These are phyloP conservation scores for Cyprinella venusta DNA, from an alignment of 2,797 vertebrate genomes.

Conservation along the genomic window DNA sequence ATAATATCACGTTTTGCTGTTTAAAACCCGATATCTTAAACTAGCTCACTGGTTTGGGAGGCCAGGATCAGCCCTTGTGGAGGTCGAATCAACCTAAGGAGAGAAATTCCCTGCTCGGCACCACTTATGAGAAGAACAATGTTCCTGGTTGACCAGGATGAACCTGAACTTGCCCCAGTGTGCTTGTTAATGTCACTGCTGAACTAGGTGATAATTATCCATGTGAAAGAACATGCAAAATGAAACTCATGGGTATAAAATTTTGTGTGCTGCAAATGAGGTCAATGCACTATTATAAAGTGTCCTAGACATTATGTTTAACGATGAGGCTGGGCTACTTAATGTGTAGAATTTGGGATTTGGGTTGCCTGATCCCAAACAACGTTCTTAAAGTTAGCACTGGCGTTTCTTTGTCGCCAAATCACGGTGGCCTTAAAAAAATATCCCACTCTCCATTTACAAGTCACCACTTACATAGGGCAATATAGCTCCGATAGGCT, in stretches of 20 bases:
- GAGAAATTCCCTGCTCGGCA: slow-evolving; percentile 41
- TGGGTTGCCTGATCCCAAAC: background rate
- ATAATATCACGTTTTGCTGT: slow-evolving; percentile 66
- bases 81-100: slow-evolving; percentile 66
- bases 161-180: background rate
- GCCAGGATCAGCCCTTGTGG: slow-evolving; percentile 62
- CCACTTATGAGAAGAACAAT: background rate
- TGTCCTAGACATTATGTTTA: slow-evolving; percentile 23
- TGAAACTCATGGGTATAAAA: slow-evolving; percentile 25
- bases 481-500: slow-evolving; percentile 76
- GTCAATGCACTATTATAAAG: slow-evolving; percentile 25
- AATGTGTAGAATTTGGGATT: background rate
- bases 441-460: slow-evolving; percentile 71
- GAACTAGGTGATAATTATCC: slow-evolving; percentile 20
- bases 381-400: slow-evolving; percentile 8
- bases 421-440: slow-evolving; percentile 59
- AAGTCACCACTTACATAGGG: slow-evolving; percentile 73
- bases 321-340: slow-evolving; percentile 4
- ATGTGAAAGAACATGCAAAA: slow-evolving; percentile 32
- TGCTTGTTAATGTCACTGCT: slow-evolving; percentile 5
- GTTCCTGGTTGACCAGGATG: slow-evolving; percentile 10
- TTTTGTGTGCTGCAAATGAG: slow-evolving; percentile 21
- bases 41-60: slow-evolving; percentile 43
- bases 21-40: slow-evolving; percentile 67
- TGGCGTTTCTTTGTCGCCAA: slow-evolving; percentile 30